These are phyloP conservation scores for Therioaphis trifolii DNA, from an alignment of 2,888 invertebrate genomes.

Conservation along the genomic window DNA sequence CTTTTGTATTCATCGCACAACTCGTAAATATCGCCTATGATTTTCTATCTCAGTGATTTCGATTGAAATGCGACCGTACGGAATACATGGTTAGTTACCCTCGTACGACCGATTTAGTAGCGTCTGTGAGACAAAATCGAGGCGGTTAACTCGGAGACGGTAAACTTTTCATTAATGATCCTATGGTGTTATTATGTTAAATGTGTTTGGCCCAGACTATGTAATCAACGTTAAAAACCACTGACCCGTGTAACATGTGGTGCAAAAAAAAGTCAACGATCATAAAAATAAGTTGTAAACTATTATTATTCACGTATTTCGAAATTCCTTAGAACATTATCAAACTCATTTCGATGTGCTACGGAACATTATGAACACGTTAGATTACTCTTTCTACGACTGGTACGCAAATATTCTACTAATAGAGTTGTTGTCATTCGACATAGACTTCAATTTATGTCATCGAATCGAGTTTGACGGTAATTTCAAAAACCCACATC, in stretches of 20 bases:
- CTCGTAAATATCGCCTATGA: not conserved
- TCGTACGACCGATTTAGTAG: not conserved
- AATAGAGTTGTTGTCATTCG: no score
- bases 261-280: not conserved
- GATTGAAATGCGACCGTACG: not conserved
- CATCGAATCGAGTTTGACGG: not conserved
- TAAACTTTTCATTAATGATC: no score
- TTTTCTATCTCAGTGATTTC: not conserved
- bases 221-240: slow-evolving; percentile 20
- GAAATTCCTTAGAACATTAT: no score
- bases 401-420: not conserved
- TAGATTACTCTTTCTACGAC: not conserved
- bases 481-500: not conserved
- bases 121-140: not conserved
- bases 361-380: not conserved
- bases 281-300: slow-evolving; percentile 14
- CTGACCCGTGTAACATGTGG: not conserved
- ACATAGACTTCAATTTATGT: not conserved
- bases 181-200: not conserved
- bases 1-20: not conserved
- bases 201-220: not conserved
- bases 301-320: no score
- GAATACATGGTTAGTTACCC: slow-evolving; percentile 11
- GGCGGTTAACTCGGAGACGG: not conserved
- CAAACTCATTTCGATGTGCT: not conserved